phyloP scores from a whole-genome alignment of 2,113 vertebrate genomes.

The Thalassoma bifasciatum region DNA sequence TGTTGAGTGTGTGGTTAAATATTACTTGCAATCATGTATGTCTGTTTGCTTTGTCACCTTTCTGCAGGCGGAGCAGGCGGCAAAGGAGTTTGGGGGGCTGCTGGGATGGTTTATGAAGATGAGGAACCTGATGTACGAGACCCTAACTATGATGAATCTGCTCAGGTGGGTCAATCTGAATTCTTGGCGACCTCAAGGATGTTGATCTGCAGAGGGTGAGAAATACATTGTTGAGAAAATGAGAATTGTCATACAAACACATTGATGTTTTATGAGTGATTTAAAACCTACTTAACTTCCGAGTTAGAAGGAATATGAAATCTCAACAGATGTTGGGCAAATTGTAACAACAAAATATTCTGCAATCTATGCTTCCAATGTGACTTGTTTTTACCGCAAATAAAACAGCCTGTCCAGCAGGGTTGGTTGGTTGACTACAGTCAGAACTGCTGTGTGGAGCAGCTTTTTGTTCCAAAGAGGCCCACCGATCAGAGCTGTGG shows the following conservation, averaged over 20 bases:
- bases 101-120: conserved; percentile 88
- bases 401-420: neutral
- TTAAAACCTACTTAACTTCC: no score
- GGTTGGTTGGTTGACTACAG: neutral
- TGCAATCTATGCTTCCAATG: neutral
- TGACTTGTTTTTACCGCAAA: neutral
- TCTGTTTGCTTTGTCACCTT: neutral
- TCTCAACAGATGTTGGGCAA: no score
- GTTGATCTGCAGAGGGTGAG: no score
- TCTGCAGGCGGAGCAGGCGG: conserved; percentile 87
- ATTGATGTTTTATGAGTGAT: no score
- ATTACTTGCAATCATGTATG: neutral
- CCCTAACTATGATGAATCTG: conserved; percentile 90
- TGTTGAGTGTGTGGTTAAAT: neutral
- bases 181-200: no score
- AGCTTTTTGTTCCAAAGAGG: conserved; percentile 49
- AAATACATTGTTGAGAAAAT: no score
- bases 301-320: no score
- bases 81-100: conserved; percentile 91
- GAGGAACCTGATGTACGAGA: conserved; percentile 87
- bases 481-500: conserved; percentile 23
- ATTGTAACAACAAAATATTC: neutral
- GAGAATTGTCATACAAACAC: no score
- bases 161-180: conserved; percentile 79
- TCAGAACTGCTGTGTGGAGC: conserved; percentile 7